phyloP scores from a whole-genome alignment of 2,113 vertebrate species.

The Carassius auratus region DNA sequence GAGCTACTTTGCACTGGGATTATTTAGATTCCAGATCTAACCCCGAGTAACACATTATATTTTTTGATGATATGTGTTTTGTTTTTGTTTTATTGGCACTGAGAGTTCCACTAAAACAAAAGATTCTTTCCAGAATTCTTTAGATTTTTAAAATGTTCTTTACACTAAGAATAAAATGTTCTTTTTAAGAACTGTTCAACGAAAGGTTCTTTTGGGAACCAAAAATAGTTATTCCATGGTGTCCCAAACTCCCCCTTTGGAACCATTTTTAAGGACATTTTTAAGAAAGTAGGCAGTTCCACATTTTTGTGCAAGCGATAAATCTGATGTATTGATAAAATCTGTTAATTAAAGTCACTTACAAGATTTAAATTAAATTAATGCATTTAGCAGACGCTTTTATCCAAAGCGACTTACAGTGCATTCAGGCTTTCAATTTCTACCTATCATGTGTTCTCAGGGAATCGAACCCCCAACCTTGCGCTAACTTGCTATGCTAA shows the following conservation, averaged over 20 bases:
- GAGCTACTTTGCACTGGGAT: slow-evolving; percentile 2
- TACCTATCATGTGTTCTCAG: too few species aligned
- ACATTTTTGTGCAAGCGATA: not conserved
- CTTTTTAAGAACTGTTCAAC: too few species aligned
- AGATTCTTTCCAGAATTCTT: too few species aligned
- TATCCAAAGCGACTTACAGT: too few species aligned
- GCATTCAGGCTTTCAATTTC: too few species aligned
- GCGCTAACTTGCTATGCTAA: too few species aligned
- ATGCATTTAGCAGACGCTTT: too few species aligned
- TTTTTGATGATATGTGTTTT: not conserved
- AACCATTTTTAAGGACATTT: not conserved
- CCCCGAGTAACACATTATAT: not conserved
- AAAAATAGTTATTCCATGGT: not conserved
- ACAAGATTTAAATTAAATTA: not conserved
- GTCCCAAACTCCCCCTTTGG: not conserved
- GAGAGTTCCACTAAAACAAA: too few species aligned
- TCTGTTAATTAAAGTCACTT: not conserved
- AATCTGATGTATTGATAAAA: not conserved
- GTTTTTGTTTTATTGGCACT: too few species aligned
- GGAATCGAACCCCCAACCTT: too few species aligned
- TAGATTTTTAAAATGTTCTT: not conserved
- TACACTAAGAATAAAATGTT: too few species aligned
- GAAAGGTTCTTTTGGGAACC: not conserved
- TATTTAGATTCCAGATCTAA: not conserved
- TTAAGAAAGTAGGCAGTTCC: not conserved